Evolutionary conservation across 2,113 vertebrate genomes (phyloP).

Genomic region (Capreolus pygargus): DNA sequence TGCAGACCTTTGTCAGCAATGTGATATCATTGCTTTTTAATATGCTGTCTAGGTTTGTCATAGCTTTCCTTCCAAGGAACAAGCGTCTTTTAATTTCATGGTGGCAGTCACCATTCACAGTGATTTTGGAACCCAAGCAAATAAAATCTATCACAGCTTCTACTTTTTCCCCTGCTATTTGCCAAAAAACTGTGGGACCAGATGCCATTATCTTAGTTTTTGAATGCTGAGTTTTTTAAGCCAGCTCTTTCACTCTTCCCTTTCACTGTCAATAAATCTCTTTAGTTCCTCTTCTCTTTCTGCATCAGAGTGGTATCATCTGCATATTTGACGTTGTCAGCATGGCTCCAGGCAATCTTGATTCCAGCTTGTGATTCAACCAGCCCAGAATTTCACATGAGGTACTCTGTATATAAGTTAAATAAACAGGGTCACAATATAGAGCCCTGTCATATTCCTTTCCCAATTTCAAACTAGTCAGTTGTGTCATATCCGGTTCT

Average conservation of each 20-base stretch:
- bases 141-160: not conserved
- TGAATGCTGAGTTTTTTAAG: not conserved
- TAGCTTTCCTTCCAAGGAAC: not conserved
- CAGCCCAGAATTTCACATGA: not conserved
- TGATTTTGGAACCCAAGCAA: not conserved
- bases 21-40: not conserved
- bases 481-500: not conserved
- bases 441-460: not conserved
- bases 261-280: not conserved
- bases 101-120: not conserved
- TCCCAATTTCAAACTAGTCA: fast-evolving
- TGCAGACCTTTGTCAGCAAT: not conserved
- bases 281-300: not conserved
- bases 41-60: not conserved
- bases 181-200: not conserved
- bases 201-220: not conserved
- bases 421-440: not conserved
- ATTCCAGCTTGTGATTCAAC: not conserved
- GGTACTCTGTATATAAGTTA: not conserved
- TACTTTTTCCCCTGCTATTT: not conserved
- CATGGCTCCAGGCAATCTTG: not conserved
- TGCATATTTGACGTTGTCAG: not conserved
- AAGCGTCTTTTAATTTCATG: not conserved
- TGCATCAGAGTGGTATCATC: not conserved
- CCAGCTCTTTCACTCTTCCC: not conserved